These are phyloP conservation scores for Typhlichthys eigenmanni DNA, from an alignment of 2,797 vertebrate species.

Conservation along the genomic window DNA sequence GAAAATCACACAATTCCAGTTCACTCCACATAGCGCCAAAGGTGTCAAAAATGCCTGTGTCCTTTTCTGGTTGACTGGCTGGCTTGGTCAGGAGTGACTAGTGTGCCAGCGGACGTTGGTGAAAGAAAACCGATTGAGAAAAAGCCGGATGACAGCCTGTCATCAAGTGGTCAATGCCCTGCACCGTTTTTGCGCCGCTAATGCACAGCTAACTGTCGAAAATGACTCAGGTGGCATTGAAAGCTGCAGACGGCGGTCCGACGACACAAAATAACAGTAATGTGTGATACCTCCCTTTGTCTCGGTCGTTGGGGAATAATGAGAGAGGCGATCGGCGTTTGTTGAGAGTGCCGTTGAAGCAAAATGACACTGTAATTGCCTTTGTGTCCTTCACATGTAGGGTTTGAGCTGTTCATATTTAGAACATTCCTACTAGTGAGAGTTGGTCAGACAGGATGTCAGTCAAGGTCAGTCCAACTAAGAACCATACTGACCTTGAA, in stretches of 20 bases:
- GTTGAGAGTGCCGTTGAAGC: conserved; percentile 41
- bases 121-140: conserved; percentile 56
- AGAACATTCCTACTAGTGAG: conserved; percentile 52
- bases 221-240: conserved; percentile 57
- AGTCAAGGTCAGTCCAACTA: conserved; percentile 4
- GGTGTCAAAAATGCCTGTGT: conserved; percentile 74
- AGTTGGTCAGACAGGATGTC: conserved; percentile 22
- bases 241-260: conserved; percentile 42
- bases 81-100: conserved; percentile 62
- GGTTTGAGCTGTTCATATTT: conserved; percentile 34
- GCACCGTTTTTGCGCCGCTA: conserved; percentile 52
- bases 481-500: conserved; percentile 41
- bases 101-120: conserved; percentile 60
- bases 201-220: conserved; percentile 60
- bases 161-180: conserved; percentile 70
- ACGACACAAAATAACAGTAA: conserved; percentile 56
- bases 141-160: conserved; percentile 74
- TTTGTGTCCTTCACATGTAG: conserved; percentile 51
- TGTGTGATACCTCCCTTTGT: conserved; percentile 29
- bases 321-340: conserved; percentile 49
- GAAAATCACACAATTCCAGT: conserved; percentile 77
- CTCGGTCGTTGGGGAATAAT: conserved; percentile 47
- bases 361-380: conserved; percentile 43
- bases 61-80: conserved; percentile 78
- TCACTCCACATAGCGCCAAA: conserved; percentile 77